phyloP scores from a whole-genome alignment of 2,797 vertebrate genomes.

The Emydoidea blandingii region DNA sequence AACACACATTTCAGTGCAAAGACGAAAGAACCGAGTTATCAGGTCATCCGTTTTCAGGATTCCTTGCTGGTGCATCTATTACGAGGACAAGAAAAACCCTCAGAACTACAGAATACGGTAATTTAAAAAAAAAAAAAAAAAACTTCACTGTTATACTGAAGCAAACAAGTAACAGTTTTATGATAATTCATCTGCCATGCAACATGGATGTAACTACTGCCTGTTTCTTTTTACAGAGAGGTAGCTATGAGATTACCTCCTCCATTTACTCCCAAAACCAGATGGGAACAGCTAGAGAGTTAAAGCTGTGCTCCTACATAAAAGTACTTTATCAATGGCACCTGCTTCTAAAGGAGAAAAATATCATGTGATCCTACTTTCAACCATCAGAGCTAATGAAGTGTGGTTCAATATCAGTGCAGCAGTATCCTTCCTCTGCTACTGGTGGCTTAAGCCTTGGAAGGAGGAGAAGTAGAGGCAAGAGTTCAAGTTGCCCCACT shows the following conservation, averaged over 20 bases:
- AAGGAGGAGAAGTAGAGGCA: neutral
- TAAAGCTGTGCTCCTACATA: neutral
- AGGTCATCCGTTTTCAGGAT: constrained; percentile 99
- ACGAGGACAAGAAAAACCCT: constrained; percentile 13
- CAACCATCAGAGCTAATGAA: neutral
- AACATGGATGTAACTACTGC: neutral
- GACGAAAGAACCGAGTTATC: constrained; percentile 98
- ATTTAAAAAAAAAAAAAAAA: neutral
- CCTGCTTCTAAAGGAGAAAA: neutral
- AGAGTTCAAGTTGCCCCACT: neutral
- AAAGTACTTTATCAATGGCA: neutral
- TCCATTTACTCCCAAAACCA: fast-evolving
- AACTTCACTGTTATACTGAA: neutral
- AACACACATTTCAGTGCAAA: constrained; percentile 99
- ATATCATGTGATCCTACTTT: neutral
- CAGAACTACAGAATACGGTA: neutral
- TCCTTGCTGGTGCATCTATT: constrained; percentile 98
- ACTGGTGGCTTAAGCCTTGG: neutral
- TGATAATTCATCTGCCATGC: neutral
- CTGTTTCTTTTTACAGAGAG: too few species aligned
- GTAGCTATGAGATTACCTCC: neutral
- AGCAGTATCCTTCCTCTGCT: neutral
- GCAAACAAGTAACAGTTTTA: neutral
- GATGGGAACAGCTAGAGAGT: too few species aligned
- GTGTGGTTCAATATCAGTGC: neutral